Base-by-base conservation (phyloP, 1,140 invertebrate species). In the Lordiphosa collinella region DNA sequence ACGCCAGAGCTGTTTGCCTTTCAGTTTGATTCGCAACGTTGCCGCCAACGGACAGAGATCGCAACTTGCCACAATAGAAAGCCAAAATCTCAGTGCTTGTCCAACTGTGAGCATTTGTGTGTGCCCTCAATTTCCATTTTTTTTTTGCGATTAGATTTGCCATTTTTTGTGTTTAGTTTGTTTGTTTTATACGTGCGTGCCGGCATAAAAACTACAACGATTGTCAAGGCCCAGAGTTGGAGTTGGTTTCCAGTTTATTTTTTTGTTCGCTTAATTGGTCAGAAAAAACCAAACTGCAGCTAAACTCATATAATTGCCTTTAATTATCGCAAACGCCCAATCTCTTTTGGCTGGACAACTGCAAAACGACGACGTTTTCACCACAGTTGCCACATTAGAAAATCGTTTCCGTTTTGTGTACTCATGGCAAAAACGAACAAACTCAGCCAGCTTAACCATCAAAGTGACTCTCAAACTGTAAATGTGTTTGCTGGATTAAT, bases 271-370 rank as follows among this genome's bases (percentile, higher is more conserved):
- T 76, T 82, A 80, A 80, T 82, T 82, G 71, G 78, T 66, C 61
- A 57, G 44, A 69, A 59, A 38, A 40, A 49, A 64, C 57, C 38
- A 62, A 67, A 58, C 46, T 48, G 31, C 60, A 69, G 61, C 61
- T 58, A 67, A 71, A 67, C 58, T 71, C 68, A 69, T 75, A 86
- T 86, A 86, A 86, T 76, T 86, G 82, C 68, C 60, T 82, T 82
- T 82, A 82, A 82, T 86, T 86, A 86, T 86, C 80, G 55, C 75
- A 62, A 63, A 82, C 80, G 80, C 71, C 80, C 80, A 76, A 86
- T 86, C 82, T 71, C 70, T 46, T 10, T 34, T n/a, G 37, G 60
- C 46, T 25, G 56, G 38, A 51, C 57, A 52, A 38, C 36, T 43
- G 49, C 53, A 48, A 55, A 60, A 51, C 71, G 52, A 47, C 54